Percentiles rank a stretch among this genome's conserved stretches.
phyloP scores from a whole-genome alignment of 2,888 invertebrate species.

The Pandemis heparana region DNA sequence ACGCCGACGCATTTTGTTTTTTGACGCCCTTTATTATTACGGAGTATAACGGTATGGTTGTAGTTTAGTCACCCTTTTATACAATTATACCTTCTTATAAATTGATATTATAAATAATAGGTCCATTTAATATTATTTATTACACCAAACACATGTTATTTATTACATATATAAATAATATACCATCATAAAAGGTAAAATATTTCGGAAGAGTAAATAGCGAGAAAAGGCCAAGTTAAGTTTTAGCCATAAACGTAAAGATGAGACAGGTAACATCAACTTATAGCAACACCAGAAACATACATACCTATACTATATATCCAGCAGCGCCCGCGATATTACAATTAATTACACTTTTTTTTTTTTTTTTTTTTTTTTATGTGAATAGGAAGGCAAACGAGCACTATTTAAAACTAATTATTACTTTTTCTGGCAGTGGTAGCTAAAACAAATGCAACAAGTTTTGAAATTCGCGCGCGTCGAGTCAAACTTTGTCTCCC shows the following conservation, averaged over 20 bases:
- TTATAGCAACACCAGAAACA: not conserved
- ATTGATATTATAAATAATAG: too few relatives aligned
- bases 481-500: slow-evolving; percentile 12
- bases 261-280: not conserved
- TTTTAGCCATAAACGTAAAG: not conserved
- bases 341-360: too few relatives aligned
- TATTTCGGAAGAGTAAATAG: slow-evolving; percentile 1
- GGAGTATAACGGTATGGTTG: too few relatives aligned
- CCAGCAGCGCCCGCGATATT: slow-evolving; percentile 20
- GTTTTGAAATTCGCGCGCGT: slow-evolving; percentile 22
- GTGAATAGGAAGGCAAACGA: too few relatives aligned
- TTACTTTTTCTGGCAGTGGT: slow-evolving; percentile 39
- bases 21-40: too few relatives aligned
- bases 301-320: slow-evolving; percentile 30
- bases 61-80: too few relatives aligned
- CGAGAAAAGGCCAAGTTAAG: not conserved
- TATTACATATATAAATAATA: not conserved
- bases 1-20: too few relatives aligned
- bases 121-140: too few relatives aligned
- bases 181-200: not conserved
- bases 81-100: too few relatives aligned
- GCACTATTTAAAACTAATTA: slow-evolving; percentile 36
- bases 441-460: slow-evolving; percentile 30
- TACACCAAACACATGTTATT: not conserved
- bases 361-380: too few relatives aligned